A percentile compares a stretch with the other conserved stretches of the same genome.
Evolutionary conservation across 2,113 vertebrate genomes (phyloP).

Genomic region (Calidris pygmaea): DNA sequence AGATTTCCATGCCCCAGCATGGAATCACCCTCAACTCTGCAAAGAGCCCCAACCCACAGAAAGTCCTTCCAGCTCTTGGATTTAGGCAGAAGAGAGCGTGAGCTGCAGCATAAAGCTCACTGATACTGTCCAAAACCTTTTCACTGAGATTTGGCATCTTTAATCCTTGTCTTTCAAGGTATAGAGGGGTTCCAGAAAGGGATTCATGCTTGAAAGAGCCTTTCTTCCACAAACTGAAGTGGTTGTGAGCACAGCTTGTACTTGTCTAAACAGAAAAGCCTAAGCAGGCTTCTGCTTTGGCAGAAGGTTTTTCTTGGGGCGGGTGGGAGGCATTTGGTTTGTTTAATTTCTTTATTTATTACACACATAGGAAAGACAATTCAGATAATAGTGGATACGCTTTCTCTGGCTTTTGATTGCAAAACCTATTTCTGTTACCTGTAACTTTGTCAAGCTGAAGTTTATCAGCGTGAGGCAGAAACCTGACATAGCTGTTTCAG

Average conservation of each 20-base stretch:
- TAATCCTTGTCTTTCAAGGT: background rate
- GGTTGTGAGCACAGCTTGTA: background rate
- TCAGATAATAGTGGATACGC: background rate
- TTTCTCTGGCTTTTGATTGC: background rate
- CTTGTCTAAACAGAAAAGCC: background rate
- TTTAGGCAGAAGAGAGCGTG: background rate
- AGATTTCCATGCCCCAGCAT: background rate
- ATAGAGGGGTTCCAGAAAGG: background rate
- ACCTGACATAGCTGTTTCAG: background rate
- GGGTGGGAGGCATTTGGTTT: background rate
- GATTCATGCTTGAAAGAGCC: background rate
- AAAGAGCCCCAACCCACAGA: background rate
- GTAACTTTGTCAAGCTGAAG: background rate
- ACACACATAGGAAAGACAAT: background rate
- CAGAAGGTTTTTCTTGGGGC: background rate
- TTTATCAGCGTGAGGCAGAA: background rate
- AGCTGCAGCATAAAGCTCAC: background rate
- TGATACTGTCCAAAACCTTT: background rate
- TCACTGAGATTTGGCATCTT: background rate
- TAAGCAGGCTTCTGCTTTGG: background rate
- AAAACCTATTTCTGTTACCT: background rate
- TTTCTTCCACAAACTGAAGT: background rate
- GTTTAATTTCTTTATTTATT: background rate
- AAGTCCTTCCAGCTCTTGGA: background rate
- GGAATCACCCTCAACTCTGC: accelerated